Base-by-base conservation (phyloP, 2,888 invertebrate genomes). In the Atrina japonica region DNA sequence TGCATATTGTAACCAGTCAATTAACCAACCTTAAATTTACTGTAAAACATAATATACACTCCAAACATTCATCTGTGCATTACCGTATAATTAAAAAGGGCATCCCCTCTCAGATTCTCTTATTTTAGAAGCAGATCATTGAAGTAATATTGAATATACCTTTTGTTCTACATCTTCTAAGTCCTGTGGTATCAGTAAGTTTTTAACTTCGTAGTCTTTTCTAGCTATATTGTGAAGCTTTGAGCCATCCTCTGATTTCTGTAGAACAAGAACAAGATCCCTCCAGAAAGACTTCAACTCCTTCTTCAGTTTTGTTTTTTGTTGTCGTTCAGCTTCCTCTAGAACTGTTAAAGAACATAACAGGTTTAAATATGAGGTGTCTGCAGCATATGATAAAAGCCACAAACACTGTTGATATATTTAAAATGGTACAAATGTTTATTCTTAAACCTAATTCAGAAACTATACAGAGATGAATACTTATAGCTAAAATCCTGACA, bases 211-310 rank as follows among this genome's bases (percentile, higher is more conserved):
- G 70, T 88, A 88, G 58, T 88, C 86, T 40, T 86, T 81, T 5
- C 82, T 75, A 6, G 89, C 88, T 18, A 88, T 82, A 67, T 89
- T 87, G 70, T 88, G 88, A 2, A 89, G 80, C 21, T 75, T 75
- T 23, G 85, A 83, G 6, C 66, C 61, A 56, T 83, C 83, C 18
- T 87, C 73, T 64, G 86, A 85, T 56, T 75, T 81, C 63, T 83
- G 84, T 59, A 90, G 74, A 29, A 89, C 50, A 21, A 81, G 75
- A 3, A 85, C 66, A 7, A 88, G 59, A 65, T 90, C 89, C 43
- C 72, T 80, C 90, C 90, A 90, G 76, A 89, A 90, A n/a, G 63
- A 52, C 43, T 81, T 77, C 64, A 89, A 43, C 29, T 87, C 86
- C 23, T 76, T 78, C 56, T 74, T 74, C 47, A 84, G 60, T 9